These are phyloP conservation scores for Elegia similella DNA, from an alignment of 2,888 invertebrate genomes.

Conservation along the genomic window DNA sequence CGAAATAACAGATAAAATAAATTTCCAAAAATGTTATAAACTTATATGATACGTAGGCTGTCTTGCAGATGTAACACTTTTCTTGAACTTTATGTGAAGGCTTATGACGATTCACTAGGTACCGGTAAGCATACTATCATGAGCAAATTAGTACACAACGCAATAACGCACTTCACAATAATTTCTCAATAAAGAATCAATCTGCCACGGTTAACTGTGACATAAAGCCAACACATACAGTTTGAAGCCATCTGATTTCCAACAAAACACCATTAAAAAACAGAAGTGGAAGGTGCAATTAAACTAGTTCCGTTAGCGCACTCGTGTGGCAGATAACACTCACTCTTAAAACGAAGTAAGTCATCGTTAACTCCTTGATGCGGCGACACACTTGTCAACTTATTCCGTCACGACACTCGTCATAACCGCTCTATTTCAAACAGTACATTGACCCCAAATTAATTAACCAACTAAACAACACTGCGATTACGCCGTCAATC, in stretches of 20 bases:
- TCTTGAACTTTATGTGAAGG: too few species aligned
- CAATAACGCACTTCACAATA: too few species aligned
- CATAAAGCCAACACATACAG: neutral
- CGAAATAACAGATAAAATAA: too few species aligned
- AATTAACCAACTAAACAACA: constrained; percentile 33
- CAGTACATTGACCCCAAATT: constrained; percentile 43
- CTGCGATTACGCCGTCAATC: constrained; percentile 16
- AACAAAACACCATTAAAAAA: neutral
- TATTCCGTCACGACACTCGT: constrained; percentile 33
- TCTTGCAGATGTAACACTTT: too few species aligned
- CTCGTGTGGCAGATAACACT: constrained; percentile 33
- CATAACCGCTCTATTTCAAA: constrained; percentile 38
- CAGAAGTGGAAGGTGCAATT: constrained; percentile 20
- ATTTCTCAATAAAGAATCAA: too few species aligned
- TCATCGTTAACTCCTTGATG: constrained; percentile 45
- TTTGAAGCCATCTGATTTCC: neutral
- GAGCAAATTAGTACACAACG: too few species aligned
- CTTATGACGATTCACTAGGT: too few species aligned
- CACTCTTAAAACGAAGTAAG: constrained; percentile 58
- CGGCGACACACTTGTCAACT: constrained; percentile 32
- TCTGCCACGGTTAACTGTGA: too few species aligned
- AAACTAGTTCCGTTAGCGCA: constrained; percentile 23
- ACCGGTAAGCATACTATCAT: too few species aligned
- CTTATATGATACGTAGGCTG: too few species aligned
- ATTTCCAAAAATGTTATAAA: too few species aligned